Conservation (phyloP, 2,113 vertebrate genomes). For the Corythoichthys haematopterus region DNA sequence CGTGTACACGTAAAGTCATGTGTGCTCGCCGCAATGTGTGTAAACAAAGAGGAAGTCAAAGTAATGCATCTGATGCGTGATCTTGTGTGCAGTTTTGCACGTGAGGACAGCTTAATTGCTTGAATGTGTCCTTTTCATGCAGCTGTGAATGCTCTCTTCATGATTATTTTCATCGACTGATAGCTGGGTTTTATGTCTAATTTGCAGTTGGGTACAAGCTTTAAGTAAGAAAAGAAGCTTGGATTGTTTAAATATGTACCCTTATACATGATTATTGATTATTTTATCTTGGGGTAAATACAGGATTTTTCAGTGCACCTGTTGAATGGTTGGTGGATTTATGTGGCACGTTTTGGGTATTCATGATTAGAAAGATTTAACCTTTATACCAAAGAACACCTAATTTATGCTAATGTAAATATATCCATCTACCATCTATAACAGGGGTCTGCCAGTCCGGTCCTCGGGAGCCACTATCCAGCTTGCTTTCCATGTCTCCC, state of each 20-base stretch:
- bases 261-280: background rate
- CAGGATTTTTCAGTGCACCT: background rate
- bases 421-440: background rate
- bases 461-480: no score
- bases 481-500: no score
- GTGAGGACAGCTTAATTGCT: background rate
- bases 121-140: background rate
- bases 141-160: constrained; percentile 1
- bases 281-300: background rate
- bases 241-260: background rate
- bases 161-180: background rate
- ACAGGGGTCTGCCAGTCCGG: no score
- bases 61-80: constrained; percentile 16
- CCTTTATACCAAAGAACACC: background rate
- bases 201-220: background rate
- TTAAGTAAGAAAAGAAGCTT: background rate
- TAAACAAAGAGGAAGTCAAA: constrained; percentile 29
- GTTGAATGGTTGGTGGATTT: background rate
- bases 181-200: background rate
- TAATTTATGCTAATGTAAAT: background rate
- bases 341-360: background rate
- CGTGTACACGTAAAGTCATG: constrained; percentile 9
- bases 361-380: background rate
- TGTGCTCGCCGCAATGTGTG: constrained; percentile 28
- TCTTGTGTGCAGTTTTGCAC: constrained; percentile 20